Evolutionary conservation across 2,888 invertebrate species (phyloP).

Genomic region (Lissonota sp.): DNA sequence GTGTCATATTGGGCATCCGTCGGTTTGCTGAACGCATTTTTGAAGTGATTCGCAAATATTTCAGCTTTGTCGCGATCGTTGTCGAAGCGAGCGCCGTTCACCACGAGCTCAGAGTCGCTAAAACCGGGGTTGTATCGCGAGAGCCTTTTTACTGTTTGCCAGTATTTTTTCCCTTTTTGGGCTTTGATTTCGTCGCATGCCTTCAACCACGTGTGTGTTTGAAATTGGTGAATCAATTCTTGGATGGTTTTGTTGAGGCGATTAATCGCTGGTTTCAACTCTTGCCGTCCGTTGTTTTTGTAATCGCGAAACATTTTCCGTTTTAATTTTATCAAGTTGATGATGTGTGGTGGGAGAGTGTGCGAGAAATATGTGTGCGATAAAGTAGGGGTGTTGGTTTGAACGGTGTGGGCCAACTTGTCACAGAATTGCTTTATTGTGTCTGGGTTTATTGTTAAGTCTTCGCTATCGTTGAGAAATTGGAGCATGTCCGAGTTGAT

Average conservation of each 20-base stretch:
- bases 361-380: constrained; percentile 5
- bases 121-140: constrained; percentile 6
- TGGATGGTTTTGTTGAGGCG: constrained; percentile 44
- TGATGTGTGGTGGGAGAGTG: constrained; percentile 29
- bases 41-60: constrained; percentile 25
- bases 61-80: constrained; percentile 22
- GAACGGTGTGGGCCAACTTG: not conserved
- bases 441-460: not conserved
- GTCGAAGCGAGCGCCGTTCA: constrained; percentile 4
- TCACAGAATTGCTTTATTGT: not conserved
- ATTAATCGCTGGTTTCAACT: constrained; percentile 32
- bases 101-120: constrained; percentile 4
- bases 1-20: not conserved
- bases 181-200: constrained; percentile 44
- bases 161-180: constrained; percentile 44
- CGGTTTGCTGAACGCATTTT: not conserved
- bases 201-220: constrained; percentile 41
- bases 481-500: constrained; percentile 9
- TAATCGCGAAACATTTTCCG: constrained; percentile 19
- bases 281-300: not conserved
- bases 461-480: not conserved
- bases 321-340: constrained; percentile 33
- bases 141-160: constrained; percentile 52
- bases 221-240: constrained; percentile 25
- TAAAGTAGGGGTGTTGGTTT: constrained; percentile 8